Conservation (phyloP, 2,113 vertebrate genomes). For the Sphaerodactylus townsendi region DNA sequence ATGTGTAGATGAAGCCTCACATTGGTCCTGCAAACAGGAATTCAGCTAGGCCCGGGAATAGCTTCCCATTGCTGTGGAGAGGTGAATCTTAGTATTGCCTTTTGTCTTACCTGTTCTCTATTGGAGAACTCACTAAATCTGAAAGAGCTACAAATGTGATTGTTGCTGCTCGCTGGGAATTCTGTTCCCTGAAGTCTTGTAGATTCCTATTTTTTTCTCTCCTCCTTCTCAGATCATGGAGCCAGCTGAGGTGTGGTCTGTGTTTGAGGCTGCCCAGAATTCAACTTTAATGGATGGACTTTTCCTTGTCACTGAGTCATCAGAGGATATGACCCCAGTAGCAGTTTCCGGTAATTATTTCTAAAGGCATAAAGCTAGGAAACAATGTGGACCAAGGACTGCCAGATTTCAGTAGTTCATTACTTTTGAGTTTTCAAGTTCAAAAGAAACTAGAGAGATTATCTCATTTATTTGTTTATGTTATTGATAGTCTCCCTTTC, state of each 20-base stretch:
- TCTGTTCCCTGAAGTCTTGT: neutral
- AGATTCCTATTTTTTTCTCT: neutral
- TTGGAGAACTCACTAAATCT: neutral
- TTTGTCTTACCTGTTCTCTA: too few relatives aligned
- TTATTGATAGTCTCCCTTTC: too few relatives aligned
- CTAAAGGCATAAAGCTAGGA: neutral
- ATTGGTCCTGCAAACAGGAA: neutral
- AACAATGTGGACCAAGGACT: neutral
- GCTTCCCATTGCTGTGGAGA: neutral
- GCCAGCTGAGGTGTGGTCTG: constrained; percentile 22
- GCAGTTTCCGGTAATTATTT: neutral
- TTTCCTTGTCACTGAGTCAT: constrained; percentile 5
- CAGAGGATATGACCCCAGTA: neutral
- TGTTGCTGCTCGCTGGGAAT: neutral
- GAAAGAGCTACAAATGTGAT: neutral
- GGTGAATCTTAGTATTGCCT: too few relatives aligned
- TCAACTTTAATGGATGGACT: constrained; percentile 37
- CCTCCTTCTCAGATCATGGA: constrained; percentile 33
- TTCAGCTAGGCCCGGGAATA: neutral
- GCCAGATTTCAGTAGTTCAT: neutral
- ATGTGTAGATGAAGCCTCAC: neutral
- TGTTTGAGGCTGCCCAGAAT: constrained; percentile 59
- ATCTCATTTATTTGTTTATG: neutral
- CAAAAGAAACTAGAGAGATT: neutral
- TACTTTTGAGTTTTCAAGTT: neutral